A percentile compares a stretch with the other conserved stretches of the same genome.
Evolutionary conservation across 2,113 vertebrate genomes (phyloP).

Genomic region (Taurulus bubalis): DNA sequence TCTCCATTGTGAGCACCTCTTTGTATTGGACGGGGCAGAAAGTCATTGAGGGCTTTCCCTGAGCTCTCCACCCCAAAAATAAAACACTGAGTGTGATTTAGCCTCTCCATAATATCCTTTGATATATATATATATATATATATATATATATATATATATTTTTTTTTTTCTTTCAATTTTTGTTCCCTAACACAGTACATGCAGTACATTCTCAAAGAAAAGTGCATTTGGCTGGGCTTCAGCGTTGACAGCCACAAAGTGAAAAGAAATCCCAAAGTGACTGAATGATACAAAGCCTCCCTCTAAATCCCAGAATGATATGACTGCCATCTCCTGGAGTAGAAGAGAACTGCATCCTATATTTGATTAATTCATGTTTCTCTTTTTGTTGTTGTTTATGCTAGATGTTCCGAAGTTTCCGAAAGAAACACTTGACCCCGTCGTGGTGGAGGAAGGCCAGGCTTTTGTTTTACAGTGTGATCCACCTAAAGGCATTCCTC

Average conservation of each 20-base stretch:
- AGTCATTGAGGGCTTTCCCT: conserved; percentile 62
- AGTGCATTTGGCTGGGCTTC: conserved; percentile 55
- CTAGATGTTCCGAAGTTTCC: conserved; percentile 95
- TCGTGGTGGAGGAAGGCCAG: conserved; percentile 91
- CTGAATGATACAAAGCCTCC: conserved; percentile 8
- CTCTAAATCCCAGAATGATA: conserved; percentile 11
- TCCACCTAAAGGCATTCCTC: conserved; percentile 93
- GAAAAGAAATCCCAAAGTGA: conserved; percentile 25
- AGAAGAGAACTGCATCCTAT: neutral
- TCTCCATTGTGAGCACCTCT: conserved; percentile 51
- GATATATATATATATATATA: conserved; percentile 43
- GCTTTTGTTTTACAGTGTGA: conserved; percentile 89
- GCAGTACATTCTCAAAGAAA: conserved; percentile 69
- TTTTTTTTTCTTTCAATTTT: conserved; percentile 69
- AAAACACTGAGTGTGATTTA: conserved; percentile 31
- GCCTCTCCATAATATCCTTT: conserved; percentile 66
- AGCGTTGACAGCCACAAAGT: conserved; percentile 35
- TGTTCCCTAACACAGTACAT: conserved; percentile 52
- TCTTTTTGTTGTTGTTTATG: neutral
- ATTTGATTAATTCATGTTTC: neutral
- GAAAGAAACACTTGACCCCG: conserved; percentile 92
- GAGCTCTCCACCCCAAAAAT: conserved; percentile 20
- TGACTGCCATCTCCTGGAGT: conserved; percentile 75
- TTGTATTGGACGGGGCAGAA: conserved; percentile 67
- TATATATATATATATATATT: no score